phyloP scores from a whole-genome alignment of 2,797 vertebrate species.

The Microctenopoma stevenorrisi region DNA sequence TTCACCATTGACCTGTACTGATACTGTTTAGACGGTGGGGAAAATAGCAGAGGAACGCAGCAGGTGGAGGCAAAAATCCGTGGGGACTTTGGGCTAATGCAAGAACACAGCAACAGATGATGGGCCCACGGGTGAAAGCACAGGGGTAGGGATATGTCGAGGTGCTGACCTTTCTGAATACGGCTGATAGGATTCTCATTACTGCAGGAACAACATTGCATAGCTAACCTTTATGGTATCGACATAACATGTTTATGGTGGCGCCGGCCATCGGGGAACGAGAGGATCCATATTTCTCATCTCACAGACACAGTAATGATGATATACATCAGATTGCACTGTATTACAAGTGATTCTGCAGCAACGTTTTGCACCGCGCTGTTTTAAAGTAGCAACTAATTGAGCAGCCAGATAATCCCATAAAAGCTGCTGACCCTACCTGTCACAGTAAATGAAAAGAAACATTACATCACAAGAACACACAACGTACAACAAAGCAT shows the following conservation, averaged over 20 bases:
- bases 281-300: neutral
- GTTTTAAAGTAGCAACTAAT: neutral
- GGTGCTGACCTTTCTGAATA: slow-evolving; percentile 29
- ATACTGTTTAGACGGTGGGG: slow-evolving; percentile 57
- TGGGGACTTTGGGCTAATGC: slow-evolving; percentile 22
- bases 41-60: slow-evolving; percentile 30
- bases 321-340: neutral
- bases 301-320: neutral
- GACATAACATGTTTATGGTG: slow-evolving; percentile 3
- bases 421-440: neutral
- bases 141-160: neutral
- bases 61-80: slow-evolving; percentile 28
- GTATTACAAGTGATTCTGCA: neutral
- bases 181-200: slow-evolving; percentile 21
- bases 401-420: slow-evolving; percentile 8
- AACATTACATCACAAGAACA: slow-evolving; percentile 8
- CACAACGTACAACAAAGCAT: neutral
- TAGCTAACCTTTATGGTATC: slow-evolving; percentile 6
- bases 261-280: neutral
- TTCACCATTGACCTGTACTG: slow-evolving; percentile 60
- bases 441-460: slow-evolving; percentile 2
- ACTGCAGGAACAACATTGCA: slow-evolving; percentile 14
- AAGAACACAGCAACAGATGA: slow-evolving; percentile 31
- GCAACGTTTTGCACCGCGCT: neutral
- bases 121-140: slow-evolving; percentile 11